phyloP scores from a whole-genome alignment of 2,888 invertebrate genomes.

The Endotricha flammealis region DNA sequence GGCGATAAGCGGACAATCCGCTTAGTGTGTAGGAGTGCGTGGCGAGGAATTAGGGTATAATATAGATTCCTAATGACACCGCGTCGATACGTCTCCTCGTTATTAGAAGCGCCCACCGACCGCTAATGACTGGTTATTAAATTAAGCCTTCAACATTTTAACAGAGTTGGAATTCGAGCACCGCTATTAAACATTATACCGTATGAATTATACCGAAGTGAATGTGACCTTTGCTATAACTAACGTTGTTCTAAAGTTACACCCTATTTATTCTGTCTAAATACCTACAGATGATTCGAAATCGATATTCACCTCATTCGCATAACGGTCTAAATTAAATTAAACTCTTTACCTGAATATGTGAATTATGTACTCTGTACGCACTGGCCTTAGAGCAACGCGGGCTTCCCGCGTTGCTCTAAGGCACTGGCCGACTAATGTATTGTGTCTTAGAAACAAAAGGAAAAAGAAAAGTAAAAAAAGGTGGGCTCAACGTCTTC shows the following conservation, averaged over 20 bases:
- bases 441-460: no score
- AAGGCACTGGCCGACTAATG: no score
- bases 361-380: no score
- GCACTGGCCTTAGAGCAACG: no score
- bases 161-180: conserved; percentile 10
- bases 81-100: conserved; percentile 25
- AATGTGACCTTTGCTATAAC: neutral
- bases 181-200: conserved; percentile 5
- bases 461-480: conserved; percentile 17
- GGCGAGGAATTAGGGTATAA: conserved; percentile 59
- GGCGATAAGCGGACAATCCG: conserved; percentile 73
- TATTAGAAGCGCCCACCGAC: conserved; percentile 22
- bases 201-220: conserved; percentile 2
- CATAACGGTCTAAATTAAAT: no score
- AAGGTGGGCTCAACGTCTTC: conserved; percentile 25
- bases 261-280: neutral
- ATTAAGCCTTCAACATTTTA: conserved; percentile 12
- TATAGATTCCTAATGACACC: conserved; percentile 63
- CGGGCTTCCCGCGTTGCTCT: no score
- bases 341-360: no score
- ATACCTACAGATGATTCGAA: no score
- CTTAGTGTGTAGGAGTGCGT: conserved; percentile 61
- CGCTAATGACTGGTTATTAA: conserved; percentile 15
- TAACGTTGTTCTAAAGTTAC: neutral
- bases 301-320: no score